phyloP scores from a whole-genome alignment of 92 coral and sea anemone species.

The Palythoa grandiflora region DNA sequence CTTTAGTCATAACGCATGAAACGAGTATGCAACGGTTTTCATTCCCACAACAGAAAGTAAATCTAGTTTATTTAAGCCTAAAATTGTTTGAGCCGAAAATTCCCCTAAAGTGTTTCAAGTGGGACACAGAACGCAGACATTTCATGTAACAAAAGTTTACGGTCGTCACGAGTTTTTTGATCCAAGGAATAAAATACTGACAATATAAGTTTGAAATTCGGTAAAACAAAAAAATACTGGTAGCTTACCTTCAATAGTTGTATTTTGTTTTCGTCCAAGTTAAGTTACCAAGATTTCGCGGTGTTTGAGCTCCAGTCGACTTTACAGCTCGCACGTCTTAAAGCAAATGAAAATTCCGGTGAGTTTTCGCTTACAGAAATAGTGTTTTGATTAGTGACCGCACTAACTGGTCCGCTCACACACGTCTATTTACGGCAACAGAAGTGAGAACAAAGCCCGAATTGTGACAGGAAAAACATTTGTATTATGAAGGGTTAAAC shows the following conservation, averaged over 20 bases:
- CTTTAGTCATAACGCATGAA: not conserved
- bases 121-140: not conserved
- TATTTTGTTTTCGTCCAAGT: not conserved
- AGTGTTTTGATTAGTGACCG: conserved; percentile 52
- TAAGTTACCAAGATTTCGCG: not conserved
- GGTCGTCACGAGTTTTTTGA: not conserved
- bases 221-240: conserved; percentile 22
- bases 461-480: conserved; percentile 52
- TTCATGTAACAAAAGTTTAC: not conserved
- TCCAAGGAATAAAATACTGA: not conserved
- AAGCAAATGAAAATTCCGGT: conserved; percentile 50
- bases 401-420: conserved; percentile 42
- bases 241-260: conserved; percentile 22
- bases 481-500: conserved; percentile 50
- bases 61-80: not conserved
- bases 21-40: conserved; percentile 9
- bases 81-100: not conserved
- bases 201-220: conserved; percentile 34
- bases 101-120: not conserved
- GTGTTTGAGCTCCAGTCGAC: not conserved
- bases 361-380: conserved; percentile 45
- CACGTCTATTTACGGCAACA: conserved; percentile 53
- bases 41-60: not conserved
- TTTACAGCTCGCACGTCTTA: conserved; percentile 2
- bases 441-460: conserved; percentile 43